These are phyloP conservation scores for Artemia sp. DNA, from an alignment of 2,888 invertebrate species.

Conservation along the genomic window DNA sequence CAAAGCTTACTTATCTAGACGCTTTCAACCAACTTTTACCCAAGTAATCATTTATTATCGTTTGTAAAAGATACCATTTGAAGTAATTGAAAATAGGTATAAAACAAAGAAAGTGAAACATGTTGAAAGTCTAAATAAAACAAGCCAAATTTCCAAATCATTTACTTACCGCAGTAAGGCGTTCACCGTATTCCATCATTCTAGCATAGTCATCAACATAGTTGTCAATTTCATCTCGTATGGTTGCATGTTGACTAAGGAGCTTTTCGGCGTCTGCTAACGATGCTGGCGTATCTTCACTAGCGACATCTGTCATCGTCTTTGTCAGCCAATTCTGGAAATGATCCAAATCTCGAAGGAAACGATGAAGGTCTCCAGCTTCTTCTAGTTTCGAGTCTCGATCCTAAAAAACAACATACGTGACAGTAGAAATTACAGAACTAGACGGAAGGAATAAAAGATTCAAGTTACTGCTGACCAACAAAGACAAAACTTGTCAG, in stretches of 20 bases:
- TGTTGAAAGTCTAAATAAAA: neutral
- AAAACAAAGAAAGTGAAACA: slow-evolving; percentile 15
- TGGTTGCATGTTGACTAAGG: slow-evolving; percentile 89
- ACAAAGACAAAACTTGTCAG: neutral
- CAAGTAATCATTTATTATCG: neutral
- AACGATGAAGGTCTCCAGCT: slow-evolving; percentile 93
- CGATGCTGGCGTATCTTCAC: slow-evolving; percentile 82
- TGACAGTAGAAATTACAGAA: slow-evolving; percentile 15
- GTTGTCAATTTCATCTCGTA: slow-evolving; percentile 97
- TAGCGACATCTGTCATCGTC: slow-evolving; percentile 97
- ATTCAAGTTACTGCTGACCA: slow-evolving; percentile 16
- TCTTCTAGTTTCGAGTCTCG: slow-evolving; percentile 96
- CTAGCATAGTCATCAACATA: slow-evolving; percentile 93
- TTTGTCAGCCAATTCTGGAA: slow-evolving; percentile 99
- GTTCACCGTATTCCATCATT: slow-evolving; percentile 99
- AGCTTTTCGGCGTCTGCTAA: slow-evolving; percentile 92
- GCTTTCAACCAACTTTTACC: neutral
- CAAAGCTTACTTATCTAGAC: no score
- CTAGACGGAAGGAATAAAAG: slow-evolving; percentile 1
- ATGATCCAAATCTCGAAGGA: slow-evolving; percentile 94
- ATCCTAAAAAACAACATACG: slow-evolving; percentile 51
- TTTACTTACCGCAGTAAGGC: slow-evolving; percentile 53
- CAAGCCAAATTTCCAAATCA: slow-evolving; percentile 26
- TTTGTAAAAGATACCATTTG: slow-evolving; percentile 5
- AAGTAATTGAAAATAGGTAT: neutral